These are phyloP conservation scores for Athalia cordata DNA, from an alignment of 2,888 invertebrate species.

Conservation along the genomic window DNA sequence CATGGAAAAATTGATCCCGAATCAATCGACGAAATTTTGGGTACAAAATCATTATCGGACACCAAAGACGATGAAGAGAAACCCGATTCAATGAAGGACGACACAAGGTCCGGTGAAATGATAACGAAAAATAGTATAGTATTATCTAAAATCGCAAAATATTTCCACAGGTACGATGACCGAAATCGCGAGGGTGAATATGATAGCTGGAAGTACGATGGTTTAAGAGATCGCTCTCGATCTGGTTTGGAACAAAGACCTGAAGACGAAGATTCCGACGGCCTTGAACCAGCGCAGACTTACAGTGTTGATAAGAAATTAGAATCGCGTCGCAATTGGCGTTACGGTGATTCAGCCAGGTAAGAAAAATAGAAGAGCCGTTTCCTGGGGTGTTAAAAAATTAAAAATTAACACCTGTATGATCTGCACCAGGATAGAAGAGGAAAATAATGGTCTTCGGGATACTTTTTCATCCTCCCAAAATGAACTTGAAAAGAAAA, in stretches of 20 bases:
- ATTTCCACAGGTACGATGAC: not conserved
- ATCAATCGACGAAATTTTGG: constrained; percentile 30
- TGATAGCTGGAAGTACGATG: constrained; percentile 53
- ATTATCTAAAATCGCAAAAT: too few relatives aligned
- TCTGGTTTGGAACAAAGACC: constrained; percentile 54
- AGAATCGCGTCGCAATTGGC: not conserved
- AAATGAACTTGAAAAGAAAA: too few relatives aligned
- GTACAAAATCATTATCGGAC: constrained; percentile 10
- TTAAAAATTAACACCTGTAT: not conserved
- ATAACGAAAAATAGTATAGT: too few relatives aligned
- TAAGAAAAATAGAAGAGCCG: not conserved
- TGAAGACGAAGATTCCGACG: constrained; percentile 31
- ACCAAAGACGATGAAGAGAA: constrained; percentile 35
- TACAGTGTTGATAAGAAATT: not conserved
- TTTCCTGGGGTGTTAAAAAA: not conserved
- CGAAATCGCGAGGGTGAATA: not conserved
- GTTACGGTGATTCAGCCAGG: constrained; percentile 2
- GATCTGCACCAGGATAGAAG: constrained; percentile 27
- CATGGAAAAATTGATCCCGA: constrained; percentile 39
- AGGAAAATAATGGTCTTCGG: constrained; percentile 11
- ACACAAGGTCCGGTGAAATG: constrained; percentile 25
- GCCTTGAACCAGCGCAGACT: not conserved
- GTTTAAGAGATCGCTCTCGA: constrained; percentile 48
- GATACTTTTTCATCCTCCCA: not conserved
- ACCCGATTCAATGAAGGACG: not conserved